Percentiles rank a stretch among this genome's conserved stretches.
These are phyloP conservation scores for Psylliodes chrysocephalus DNA, from an alignment of 2,888 invertebrate species.

Conservation along the genomic window DNA sequence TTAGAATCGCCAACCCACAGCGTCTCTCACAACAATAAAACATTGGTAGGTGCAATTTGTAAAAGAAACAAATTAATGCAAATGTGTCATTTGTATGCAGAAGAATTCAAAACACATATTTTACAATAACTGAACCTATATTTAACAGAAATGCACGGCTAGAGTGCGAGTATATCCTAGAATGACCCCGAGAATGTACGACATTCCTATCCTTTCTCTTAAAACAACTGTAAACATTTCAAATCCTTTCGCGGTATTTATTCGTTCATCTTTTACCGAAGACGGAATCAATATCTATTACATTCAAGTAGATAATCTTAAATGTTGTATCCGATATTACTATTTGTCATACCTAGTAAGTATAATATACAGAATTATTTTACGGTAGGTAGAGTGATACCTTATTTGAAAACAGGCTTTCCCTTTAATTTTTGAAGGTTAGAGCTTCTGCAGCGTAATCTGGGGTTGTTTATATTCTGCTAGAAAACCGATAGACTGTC, in stretches of 20 bases:
- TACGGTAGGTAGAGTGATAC: too few relatives aligned
- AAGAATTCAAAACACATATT: slow-evolving; percentile 44
- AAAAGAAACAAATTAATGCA: slow-evolving; percentile 49
- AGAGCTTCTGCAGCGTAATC: too few relatives aligned
- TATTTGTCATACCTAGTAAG: too few relatives aligned
- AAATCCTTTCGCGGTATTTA: slow-evolving; percentile 21
- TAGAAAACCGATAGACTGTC: too few relatives aligned
- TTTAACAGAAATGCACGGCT: slow-evolving; percentile 31
- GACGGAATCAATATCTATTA: background rate
- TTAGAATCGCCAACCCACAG: slow-evolving; percentile 44
- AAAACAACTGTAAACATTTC: slow-evolving; percentile 25
- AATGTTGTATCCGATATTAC: too few relatives aligned
- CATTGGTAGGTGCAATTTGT: slow-evolving; percentile 51
- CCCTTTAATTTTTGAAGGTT: too few relatives aligned
- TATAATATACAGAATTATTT: too few relatives aligned
- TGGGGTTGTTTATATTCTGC: too few relatives aligned
- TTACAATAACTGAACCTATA: slow-evolving; percentile 41
- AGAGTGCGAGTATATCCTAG: slow-evolving; percentile 11
- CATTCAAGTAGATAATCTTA: too few relatives aligned
- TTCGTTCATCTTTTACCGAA: slow-evolving; percentile 12
- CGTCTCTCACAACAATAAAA: slow-evolving; percentile 38
- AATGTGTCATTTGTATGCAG: slow-evolving; percentile 49
- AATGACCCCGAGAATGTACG: slow-evolving; percentile 27
- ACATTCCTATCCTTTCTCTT: slow-evolving; percentile 30
- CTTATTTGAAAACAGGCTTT: too few relatives aligned